A percentile compares a stretch with the other conserved stretches of the same genome.
Evolutionary conservation across 2,888 invertebrate species (phyloP).

Genomic region (Caenorhabditis angaria): DNA sequence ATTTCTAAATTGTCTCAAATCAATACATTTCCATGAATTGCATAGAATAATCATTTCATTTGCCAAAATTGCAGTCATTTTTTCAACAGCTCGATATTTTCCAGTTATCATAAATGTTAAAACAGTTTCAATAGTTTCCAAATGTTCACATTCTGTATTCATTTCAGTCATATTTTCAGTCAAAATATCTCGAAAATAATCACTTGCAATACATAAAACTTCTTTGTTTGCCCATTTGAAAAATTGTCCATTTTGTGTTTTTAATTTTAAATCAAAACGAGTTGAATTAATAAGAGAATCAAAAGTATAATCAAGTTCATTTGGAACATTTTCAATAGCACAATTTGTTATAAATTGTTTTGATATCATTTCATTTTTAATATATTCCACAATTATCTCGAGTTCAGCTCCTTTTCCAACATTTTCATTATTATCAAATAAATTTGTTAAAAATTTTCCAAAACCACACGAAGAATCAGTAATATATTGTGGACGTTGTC

Average conservation of each 20-base stretch:
- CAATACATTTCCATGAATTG: neutral
- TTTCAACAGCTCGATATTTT: neutral
- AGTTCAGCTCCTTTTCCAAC: neutral
- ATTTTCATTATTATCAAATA: neutral
- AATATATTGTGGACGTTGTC: neutral
- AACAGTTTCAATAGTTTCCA: neutral
- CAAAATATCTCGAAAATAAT: neutral
- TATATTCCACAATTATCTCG: neutral
- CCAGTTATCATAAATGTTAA: neutral
- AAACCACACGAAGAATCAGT: neutral
- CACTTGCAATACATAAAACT: neutral
- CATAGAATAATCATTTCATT: neutral
- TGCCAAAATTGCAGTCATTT: neutral
- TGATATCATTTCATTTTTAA: neutral
- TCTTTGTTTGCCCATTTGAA: neutral
- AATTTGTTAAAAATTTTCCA: neutral
- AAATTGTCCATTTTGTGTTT: neutral
- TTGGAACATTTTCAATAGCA: neutral
- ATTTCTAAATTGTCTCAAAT: neutral
- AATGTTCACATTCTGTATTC: neutral
- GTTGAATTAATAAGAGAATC: neutral
- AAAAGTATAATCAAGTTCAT: neutral
- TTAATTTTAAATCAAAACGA: neutral
- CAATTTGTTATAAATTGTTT: neutral
- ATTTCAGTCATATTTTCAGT: neutral